These are phyloP conservation scores for Linhomoeus sp. DNA, from an alignment of 2,888 invertebrate species.

Conservation along the genomic window DNA sequence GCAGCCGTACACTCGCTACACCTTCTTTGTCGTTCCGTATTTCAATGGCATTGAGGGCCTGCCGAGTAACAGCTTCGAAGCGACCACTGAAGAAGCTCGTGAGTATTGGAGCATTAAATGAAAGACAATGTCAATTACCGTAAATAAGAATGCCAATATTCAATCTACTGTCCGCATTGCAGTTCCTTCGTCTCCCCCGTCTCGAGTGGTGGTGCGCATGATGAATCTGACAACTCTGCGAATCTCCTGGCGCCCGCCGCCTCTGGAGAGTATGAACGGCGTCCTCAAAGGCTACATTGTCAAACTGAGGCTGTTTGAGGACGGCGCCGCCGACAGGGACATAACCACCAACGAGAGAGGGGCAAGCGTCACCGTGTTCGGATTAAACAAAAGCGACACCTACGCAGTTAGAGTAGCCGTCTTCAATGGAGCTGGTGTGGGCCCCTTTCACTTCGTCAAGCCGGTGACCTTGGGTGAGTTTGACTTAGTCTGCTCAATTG, in stretches of 20 bases:
- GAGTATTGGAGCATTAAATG: slow-evolving; percentile 27
- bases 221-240: slow-evolving; percentile 57
- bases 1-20: slow-evolving; percentile 63
- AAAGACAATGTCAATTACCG: neutral
- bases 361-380: slow-evolving; percentile 68
- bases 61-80: slow-evolving; percentile 53
- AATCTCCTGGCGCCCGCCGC: slow-evolving; percentile 64
- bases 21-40: slow-evolving; percentile 77
- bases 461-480: slow-evolving; percentile 26
- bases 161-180: neutral
- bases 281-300: slow-evolving; percentile 49
- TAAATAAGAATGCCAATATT: too few relatives aligned
- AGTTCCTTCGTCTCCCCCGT: slow-evolving; percentile 58
- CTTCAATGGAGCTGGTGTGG: slow-evolving; percentile 61
- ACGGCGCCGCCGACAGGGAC: slow-evolving; percentile 17
- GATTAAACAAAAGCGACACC: slow-evolving; percentile 57
- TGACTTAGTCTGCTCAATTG: too few relatives aligned
- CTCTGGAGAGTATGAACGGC: slow-evolving; percentile 53
- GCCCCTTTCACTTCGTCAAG: slow-evolving; percentile 56
- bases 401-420: slow-evolving; percentile 78
- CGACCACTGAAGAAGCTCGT: slow-evolving; percentile 69
- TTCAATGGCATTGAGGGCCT: slow-evolving; percentile 67
- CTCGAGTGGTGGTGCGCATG: slow-evolving; percentile 56
- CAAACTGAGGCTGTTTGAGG: too few relatives aligned
- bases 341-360: slow-evolving; percentile 63